These are phyloP conservation scores for Schizaphis graminum DNA, from an alignment of 2,888 invertebrate species.

Conservation along the genomic window DNA sequence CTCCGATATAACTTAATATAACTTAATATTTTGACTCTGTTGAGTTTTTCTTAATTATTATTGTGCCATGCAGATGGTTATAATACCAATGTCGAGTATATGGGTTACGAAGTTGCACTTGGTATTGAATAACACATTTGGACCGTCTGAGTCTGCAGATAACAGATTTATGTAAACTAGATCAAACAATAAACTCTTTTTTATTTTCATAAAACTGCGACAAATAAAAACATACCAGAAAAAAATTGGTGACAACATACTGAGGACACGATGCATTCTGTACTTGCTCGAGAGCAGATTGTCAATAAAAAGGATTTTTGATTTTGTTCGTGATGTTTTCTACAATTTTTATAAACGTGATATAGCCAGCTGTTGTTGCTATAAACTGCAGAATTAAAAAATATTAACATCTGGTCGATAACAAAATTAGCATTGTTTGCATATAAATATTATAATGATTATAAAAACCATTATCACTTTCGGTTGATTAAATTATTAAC, in stretches of 20 bases:
- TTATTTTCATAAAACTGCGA: background rate
- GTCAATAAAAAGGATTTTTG: background rate
- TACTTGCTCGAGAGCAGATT: background rate
- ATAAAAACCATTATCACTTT: background rate
- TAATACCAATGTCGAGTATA: background rate
- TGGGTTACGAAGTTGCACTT: background rate
- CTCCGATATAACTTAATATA: too few relatives aligned
- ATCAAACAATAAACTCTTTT: background rate
- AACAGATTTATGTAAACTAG: background rate
- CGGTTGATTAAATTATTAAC: background rate
- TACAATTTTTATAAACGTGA: background rate
- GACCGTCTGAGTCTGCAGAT: background rate
- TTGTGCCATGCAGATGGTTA: background rate
- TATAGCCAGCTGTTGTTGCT: too few relatives aligned
- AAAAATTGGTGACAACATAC: background rate
- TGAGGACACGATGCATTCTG: background rate
- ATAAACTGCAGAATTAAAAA: background rate
- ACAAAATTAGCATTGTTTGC: background rate
- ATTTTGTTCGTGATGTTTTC: background rate
- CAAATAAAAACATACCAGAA: background rate
- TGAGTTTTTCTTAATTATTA: background rate
- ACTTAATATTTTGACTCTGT: background rate
- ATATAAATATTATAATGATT: background rate
- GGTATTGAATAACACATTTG: background rate
- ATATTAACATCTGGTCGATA: background rate